Evolutionary conservation across 2,113 vertebrate species (phyloP), one percentile per base, ranked within the genome.

Genomic region (Brachyistius frenatus): DNA sequence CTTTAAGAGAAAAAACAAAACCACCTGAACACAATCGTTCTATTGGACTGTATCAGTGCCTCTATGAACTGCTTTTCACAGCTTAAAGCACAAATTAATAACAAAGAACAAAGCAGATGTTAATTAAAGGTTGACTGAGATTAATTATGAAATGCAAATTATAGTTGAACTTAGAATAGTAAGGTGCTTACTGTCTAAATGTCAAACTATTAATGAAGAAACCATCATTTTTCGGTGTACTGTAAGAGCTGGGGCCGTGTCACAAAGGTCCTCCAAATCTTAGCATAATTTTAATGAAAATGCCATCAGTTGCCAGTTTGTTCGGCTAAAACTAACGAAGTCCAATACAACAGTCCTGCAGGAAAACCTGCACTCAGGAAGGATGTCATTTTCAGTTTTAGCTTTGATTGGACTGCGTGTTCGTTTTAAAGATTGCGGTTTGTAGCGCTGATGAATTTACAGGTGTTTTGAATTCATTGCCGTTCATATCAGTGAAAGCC

Each of bases 81-180:
- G 69, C 57, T 67, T 82, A 66, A 76, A 44, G 23, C 55, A 66
- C 9, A 73, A 71, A 78, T 85, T 72, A 75, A 81, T 58, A 68
- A 67, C 30, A n/a, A 55, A 62, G 58, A 76, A 81, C 35, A 58
- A 76, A 54, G 56, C 57, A 15, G 69, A 33, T 39, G 55, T 88
- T 89, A 88, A 93, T 83, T 86, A 87, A 89, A 93, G 76, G 80
- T 80, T 86, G 86, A 82, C 86, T 67, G 54, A 76, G 76, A 88
- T 87, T 91, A 89, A 90, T 93, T 89, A 88, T 83, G 70, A 89
- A 87, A 93, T 86, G 84, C 81, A 91, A 89, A 90, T 90, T 63
- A 30, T 60, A 53, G 39, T 4, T 81, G 70, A 81, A 79, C 61
- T 79, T 32, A 4, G 11, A 32, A 66, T 8, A 46, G 61, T 31